Conservation (phyloP, 2,113 vertebrate species). For the Nycticryphes semicollaris region DNA sequence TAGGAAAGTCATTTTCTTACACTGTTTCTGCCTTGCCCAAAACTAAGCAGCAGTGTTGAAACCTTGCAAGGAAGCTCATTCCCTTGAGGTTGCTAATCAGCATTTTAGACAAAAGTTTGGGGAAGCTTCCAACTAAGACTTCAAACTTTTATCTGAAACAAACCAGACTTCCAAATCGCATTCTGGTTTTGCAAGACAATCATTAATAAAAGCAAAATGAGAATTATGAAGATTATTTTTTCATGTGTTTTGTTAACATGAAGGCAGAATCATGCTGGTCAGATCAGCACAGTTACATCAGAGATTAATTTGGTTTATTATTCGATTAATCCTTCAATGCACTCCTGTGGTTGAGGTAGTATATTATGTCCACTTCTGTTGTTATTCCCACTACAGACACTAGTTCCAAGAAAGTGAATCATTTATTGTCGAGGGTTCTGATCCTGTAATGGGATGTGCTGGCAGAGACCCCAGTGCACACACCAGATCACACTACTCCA, state of each 20-base stretch:
- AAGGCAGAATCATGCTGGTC: neutral
- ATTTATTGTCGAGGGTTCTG: slow-evolving; percentile 37
- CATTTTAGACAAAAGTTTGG: slow-evolving; percentile 29
- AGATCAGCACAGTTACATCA: slow-evolving; percentile 7
- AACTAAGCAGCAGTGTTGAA: neutral
- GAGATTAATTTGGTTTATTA: slow-evolving; percentile 38
- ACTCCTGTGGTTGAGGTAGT: neutral
- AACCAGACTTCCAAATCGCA: slow-evolving; percentile 37
- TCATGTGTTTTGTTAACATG: slow-evolving; percentile 2
- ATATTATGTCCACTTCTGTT: slow-evolving; percentile 26
- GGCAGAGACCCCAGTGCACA: neutral
- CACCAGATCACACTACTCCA: neutral
- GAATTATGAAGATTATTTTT: slow-evolving; percentile 10
- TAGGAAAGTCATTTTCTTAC: neutral
- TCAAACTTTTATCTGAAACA: slow-evolving; percentile 52
- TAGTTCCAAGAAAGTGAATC: slow-evolving; percentile 55
- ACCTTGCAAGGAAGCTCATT: slow-evolving; percentile 12
- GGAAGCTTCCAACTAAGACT: slow-evolving; percentile 34
- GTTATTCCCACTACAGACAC: slow-evolving; percentile 42
- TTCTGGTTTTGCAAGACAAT: slow-evolving; percentile 9
- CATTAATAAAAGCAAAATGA: slow-evolving; percentile 30
- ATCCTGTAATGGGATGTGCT: slow-evolving; percentile 35
- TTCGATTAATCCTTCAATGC: slow-evolving; percentile 49
- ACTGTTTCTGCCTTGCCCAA: neutral
- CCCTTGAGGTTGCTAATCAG: slow-evolving; percentile 46